phyloP scores from a whole-genome alignment of 2,797 vertebrate species.

The Phataginus tricuspis region DNA sequence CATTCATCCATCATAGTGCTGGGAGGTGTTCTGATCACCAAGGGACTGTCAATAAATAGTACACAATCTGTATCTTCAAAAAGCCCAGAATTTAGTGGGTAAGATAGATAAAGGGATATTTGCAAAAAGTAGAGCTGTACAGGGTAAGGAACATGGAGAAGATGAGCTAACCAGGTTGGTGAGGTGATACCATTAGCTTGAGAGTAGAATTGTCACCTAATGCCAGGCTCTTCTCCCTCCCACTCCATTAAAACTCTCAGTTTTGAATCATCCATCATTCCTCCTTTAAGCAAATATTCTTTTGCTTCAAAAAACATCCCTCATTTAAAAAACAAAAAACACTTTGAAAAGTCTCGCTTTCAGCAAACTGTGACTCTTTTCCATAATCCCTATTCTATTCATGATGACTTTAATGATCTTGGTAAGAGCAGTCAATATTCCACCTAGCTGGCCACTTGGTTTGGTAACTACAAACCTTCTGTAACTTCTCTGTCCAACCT shows the following conservation, averaged over 20 bases:
- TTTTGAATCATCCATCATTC: neutral
- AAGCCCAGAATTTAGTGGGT: neutral
- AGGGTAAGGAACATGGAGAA: neutral
- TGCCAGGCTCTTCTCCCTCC: neutral
- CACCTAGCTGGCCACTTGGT: neutral
- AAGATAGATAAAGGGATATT: neutral
- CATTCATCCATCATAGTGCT: neutral
- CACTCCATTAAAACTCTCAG: neutral
- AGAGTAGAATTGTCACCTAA: neutral
- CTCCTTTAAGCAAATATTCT: neutral
- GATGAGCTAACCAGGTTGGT: neutral
- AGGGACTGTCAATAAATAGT: neutral
- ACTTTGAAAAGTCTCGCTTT: neutral
- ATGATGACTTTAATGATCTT: neutral
- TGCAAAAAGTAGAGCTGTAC: neutral
- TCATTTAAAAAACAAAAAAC: no score
- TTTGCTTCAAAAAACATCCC: neutral
- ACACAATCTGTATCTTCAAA: neutral
- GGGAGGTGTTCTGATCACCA: neutral
- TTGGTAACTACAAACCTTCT: neutral
- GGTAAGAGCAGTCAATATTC: neutral
- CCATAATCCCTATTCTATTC: neutral
- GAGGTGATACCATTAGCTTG: neutral
- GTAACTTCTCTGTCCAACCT: neutral
- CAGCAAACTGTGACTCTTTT: neutral